Evolutionary conservation across 92 coral and sea anemone genomes (phyloP), one percentile per base, ranked within the genome.

Genomic region (Epizoanthus rinbou): DNA sequence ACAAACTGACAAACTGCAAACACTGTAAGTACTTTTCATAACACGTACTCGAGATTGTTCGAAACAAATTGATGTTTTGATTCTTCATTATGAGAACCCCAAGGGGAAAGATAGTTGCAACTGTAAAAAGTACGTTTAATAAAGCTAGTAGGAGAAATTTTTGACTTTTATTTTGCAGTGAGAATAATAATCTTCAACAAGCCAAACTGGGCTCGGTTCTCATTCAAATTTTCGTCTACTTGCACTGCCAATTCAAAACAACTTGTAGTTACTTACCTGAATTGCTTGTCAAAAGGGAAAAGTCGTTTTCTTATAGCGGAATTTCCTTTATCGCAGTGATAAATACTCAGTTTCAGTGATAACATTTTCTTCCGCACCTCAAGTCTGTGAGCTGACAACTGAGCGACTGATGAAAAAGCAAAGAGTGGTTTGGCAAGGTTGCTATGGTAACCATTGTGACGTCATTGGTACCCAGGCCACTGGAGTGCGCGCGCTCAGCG

Each of bases 351-450:
- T 65, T 41, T 28, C 31, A 28, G 31, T 28, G 31, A 17, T 65
- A 4, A 43, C 8, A 7, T 8, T 43, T 43, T 43, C 9, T 43
- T 37, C n/a, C n/a, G n/a, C n/a, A n/a, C 25, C 24, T 43, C 71
- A 65, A 65, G 71, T 65, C 70, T 64, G 16, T 64, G 23, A 21
- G 11, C 71, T 65, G 37, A 22, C 71, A 65, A 65, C 71, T 65
- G 25, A 31, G 71, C 71, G 10, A 43, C 50, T 65, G 70, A 65
- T 39, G 13, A 39, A 65, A 65, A 39, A 65, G 70, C 70, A 65
- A 65, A 31, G 3, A 65, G 69, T 64, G 22, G 69, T 64, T 64
- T 64, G 69, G 69, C 33, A 64, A 39, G 70, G 70, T 65, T 65
- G 35, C 70, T 35, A 65, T 2, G 70, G 28, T 39, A 13, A 65